These are phyloP conservation scores for Benthosema pterotum DNA, from an alignment of 2,797 vertebrate genomes.

Conservation along the genomic window DNA sequence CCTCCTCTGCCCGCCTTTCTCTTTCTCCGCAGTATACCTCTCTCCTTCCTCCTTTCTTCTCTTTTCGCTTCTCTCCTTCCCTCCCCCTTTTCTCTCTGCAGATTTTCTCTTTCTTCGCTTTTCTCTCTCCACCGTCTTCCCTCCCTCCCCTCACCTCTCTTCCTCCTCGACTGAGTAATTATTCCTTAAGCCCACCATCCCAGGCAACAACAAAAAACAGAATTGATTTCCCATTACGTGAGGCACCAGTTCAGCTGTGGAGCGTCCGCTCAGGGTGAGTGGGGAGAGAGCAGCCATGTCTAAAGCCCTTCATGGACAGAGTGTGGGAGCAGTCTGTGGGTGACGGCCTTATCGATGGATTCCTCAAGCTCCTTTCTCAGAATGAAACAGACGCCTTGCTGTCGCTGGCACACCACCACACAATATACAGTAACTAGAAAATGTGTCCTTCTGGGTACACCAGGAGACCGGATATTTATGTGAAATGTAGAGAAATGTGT, in stretches of 20 bases:
- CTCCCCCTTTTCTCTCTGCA: constrained; percentile 12
- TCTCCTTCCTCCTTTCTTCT: constrained; percentile 4
- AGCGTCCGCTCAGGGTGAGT: constrained; percentile 61
- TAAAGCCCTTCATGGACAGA: constrained; percentile 32
- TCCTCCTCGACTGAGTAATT: constrained; percentile 69
- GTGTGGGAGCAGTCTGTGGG: constrained; percentile 10
- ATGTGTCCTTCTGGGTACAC: no score
- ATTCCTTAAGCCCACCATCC: constrained; percentile 76
- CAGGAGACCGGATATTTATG: no score
- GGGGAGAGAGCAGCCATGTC: constrained; percentile 39
- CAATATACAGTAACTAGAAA: no score
- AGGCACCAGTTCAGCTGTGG: constrained; percentile 62
- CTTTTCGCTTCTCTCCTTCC: constrained; percentile 1
- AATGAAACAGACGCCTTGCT: constrained; percentile 42
- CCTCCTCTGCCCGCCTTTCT: constrained; percentile 3
- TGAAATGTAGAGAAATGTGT: no score
- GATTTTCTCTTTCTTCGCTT: no score
- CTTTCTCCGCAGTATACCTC: background rate
- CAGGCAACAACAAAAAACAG: constrained; percentile 72
- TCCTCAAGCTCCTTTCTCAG: constrained; percentile 46
- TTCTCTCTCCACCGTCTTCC: constrained; percentile 25
- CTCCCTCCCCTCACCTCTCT: constrained; percentile 18
- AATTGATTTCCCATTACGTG: constrained; percentile 82
- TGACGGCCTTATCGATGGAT: constrained; percentile 41
- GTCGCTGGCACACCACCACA: no score